A percentile compares a stretch with the other conserved stretches of the same genome.
phyloP scores from a whole-genome alignment of 2,888 invertebrate genomes.

The Dromius quadrimaculatus region DNA sequence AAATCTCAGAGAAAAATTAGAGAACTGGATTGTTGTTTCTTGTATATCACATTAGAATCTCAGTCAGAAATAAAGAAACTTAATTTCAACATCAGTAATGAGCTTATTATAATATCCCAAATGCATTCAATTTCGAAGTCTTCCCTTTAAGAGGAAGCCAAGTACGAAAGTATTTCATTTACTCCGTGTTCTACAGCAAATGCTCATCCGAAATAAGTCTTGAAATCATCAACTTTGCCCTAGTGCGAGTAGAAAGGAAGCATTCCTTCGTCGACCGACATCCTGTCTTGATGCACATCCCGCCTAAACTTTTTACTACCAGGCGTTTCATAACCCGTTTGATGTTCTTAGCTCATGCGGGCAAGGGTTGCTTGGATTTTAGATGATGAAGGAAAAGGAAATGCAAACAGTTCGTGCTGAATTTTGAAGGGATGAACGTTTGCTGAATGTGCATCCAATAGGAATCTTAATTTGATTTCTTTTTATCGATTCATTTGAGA shows the following conservation, averaged over 20 bases:
- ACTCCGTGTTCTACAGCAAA: neutral
- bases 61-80: too few relatives aligned
- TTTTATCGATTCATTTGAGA: too few relatives aligned
- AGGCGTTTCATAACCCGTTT: slow-evolving; percentile 39
- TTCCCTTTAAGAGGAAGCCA: too few relatives aligned
- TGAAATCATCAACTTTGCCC: slow-evolving; percentile 2
- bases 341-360: slow-evolving; percentile 11
- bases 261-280: neutral
- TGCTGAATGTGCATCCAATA: slow-evolving; percentile 16
- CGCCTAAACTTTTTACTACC: slow-evolving; percentile 39
- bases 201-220: neutral
- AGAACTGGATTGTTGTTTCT: too few relatives aligned
- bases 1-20: too few relatives aligned
- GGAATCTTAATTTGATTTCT: neutral
- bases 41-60: too few relatives aligned
- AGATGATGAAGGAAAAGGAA: slow-evolving; percentile 10
- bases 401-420: neutral
- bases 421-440: slow-evolving; percentile 1
- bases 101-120: too few relatives aligned
- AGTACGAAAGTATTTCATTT: neutral
- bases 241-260: neutral
- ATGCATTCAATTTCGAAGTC: too few relatives aligned
- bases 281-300: slow-evolving; percentile 9
- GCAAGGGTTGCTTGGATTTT: neutral
- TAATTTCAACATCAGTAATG: too few relatives aligned